phyloP scores from a whole-genome alignment of 2,888 invertebrate species.

The Anorthoa munda region DNA sequence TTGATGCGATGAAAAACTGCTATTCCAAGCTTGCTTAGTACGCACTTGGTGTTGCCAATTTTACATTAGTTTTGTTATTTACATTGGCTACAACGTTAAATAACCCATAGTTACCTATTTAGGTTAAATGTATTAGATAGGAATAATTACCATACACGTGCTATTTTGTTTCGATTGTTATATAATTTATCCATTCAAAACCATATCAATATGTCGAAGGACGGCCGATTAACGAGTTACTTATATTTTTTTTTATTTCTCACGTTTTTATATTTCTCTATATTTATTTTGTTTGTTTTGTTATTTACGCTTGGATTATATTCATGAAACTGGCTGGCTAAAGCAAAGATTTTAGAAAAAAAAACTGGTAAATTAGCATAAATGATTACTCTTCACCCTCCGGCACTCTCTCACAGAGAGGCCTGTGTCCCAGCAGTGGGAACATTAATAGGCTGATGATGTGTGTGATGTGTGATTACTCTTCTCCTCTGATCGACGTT shows the following conservation, averaged over 20 bases:
- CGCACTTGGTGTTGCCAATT: slow-evolving; percentile 13
- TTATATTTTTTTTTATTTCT: not conserved
- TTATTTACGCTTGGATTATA: not conserved
- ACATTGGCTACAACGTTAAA: not conserved
- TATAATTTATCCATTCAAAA: not conserved
- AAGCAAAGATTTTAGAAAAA: not conserved
- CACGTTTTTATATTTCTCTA: not conserved
- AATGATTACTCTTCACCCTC: not conserved
- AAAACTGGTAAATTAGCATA: not conserved
- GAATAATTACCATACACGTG: not conserved
- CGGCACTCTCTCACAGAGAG: too few species aligned
- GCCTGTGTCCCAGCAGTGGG: too few species aligned
- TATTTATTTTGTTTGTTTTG: not conserved
- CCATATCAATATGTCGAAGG: slow-evolving; percentile 3
- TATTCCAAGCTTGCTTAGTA: slow-evolving; percentile 2
- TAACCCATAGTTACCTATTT: not conserved
- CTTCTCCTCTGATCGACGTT: not conserved
- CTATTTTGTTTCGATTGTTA: not conserved
- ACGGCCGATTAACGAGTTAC: not conserved
- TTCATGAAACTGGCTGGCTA: not conserved
- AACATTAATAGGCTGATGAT: too few species aligned
- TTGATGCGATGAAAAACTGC: slow-evolving; percentile 15
- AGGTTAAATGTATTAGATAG: not conserved
- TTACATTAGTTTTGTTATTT: slow-evolving; percentile 20
- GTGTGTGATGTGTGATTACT: too few species aligned